phyloP scores from a whole-genome alignment of 2,797 vertebrate genomes.

The Sylvilagus floridanus region DNA sequence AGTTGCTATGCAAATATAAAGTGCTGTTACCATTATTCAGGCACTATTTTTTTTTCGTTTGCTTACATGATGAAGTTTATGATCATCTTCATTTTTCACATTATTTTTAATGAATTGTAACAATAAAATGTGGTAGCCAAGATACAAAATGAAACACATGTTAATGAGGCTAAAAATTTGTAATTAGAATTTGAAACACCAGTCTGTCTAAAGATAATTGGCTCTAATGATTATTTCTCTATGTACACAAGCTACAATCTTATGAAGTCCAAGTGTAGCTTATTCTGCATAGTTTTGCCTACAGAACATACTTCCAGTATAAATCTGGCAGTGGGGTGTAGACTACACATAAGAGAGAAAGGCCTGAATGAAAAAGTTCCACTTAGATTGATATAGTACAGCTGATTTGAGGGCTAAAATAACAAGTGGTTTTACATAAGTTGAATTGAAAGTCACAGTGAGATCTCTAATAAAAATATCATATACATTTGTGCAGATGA shows the following conservation, averaged over 20 bases:
- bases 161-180: slow-evolving; percentile 82
- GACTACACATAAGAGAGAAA: not conserved
- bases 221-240: slow-evolving; percentile 78
- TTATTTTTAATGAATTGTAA: slow-evolving; percentile 82
- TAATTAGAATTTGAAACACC: slow-evolving; percentile 81
- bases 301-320: slow-evolving; percentile 41
- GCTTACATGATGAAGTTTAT: slow-evolving; percentile 75
- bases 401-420: not conserved
- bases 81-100: slow-evolving; percentile 78
- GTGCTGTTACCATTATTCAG: slow-evolving; percentile 67
- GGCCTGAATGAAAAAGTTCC: not conserved
- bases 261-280: slow-evolving; percentile 67
- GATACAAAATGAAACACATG: slow-evolving; percentile 77
- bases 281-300: slow-evolving; percentile 62
- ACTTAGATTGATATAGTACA: not conserved
- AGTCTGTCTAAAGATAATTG: slow-evolving; percentile 80
- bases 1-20: slow-evolving; percentile 72
- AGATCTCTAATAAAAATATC: not conserved
- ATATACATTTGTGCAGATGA: not conserved
- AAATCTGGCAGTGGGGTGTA: not conserved
- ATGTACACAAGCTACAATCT: slow-evolving; percentile 69
- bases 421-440: not conserved
- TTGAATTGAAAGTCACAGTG: not conserved
- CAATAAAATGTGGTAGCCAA: slow-evolving; percentile 82
- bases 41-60: slow-evolving; percentile 62